A percentile compares a stretch with the other conserved stretches of the same genome.
phyloP scores from a whole-genome alignment of 2,113 vertebrate genomes.

The Dipodomys spectabilis region DNA sequence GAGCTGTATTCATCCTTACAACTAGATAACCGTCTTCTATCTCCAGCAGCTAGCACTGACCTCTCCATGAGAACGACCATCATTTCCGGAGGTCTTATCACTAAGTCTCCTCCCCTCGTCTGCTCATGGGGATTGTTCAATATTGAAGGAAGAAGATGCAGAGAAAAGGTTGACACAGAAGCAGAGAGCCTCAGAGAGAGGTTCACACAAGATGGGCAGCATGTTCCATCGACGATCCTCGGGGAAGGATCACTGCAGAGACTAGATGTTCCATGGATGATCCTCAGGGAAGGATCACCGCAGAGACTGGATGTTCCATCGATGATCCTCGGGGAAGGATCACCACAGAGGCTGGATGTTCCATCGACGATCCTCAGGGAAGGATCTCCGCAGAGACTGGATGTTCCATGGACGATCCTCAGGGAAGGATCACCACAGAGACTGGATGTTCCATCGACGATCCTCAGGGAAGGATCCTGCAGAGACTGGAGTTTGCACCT shows the following conservation, averaged over 20 bases:
- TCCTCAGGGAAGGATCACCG: not conserved
- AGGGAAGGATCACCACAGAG: too few species aligned
- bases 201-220: rapidly evolving
- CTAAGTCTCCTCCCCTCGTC: not conserved
- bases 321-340: too few species aligned
- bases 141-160: not conserved
- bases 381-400: not conserved
- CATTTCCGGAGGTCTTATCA: not conserved
- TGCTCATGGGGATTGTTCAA: not conserved
- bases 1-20: not conserved
- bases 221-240: rapidly evolving
- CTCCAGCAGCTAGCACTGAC: not conserved
- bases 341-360: too few species aligned
- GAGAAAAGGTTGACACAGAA: too few species aligned
- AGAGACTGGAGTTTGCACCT: not conserved
- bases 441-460: too few species aligned
- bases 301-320: too few species aligned
- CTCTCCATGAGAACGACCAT: not conserved
- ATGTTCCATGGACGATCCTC: rapidly evolving
- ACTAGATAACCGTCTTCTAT: not conserved
- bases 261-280: rapidly evolving
- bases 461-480: too few species aligned
- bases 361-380: too few species aligned
- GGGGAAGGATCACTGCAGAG: not conserved
- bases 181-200: too few species aligned